Conservation (phyloP, 2,888 invertebrate species). For the Galerucella nymphaeae region DNA sequence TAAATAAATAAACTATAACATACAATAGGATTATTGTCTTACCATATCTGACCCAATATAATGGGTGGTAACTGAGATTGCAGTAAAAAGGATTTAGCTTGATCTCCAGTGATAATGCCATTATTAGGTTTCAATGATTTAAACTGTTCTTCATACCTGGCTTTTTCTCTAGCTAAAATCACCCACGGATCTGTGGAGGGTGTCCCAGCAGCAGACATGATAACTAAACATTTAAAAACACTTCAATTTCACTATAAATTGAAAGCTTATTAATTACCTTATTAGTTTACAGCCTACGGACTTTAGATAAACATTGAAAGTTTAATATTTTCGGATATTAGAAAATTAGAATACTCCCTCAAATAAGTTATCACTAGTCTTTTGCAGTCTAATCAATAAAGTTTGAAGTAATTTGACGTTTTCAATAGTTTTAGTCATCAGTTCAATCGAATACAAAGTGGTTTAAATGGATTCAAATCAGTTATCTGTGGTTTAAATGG, state of each 20-base stretch:
- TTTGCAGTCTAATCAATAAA: slow-evolving; percentile 42
- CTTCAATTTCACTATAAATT: not conserved
- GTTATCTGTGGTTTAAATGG: no score
- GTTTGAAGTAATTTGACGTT: slow-evolving; percentile 22
- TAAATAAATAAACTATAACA: no score
- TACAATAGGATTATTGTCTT: not conserved
- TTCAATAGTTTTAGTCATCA: not conserved
- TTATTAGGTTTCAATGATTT: slow-evolving; percentile 85
- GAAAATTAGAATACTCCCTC: slow-evolving; percentile 43
- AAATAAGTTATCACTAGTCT: slow-evolving; percentile 39
- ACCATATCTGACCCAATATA: slow-evolving; percentile 96
- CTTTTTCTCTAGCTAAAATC: slow-evolving; percentile 87
- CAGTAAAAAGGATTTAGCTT: slow-evolving; percentile 93
- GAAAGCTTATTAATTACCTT: slow-evolving; percentile 6
- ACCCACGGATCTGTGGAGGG: slow-evolving; percentile 82
- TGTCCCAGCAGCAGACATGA: slow-evolving; percentile 63
- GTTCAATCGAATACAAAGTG: not conserved
- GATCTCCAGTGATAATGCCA: slow-evolving; percentile 90
- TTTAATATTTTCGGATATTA: slow-evolving; percentile 7
- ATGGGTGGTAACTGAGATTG: slow-evolving; percentile 90
- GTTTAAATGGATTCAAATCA: no score
- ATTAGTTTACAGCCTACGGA: not conserved
- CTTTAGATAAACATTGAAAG: slow-evolving; percentile 25
- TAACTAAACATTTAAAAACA: slow-evolving; percentile 21
- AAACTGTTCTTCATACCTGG: slow-evolving; percentile 93